These are phyloP conservation scores for Podargus strigoides DNA, from an alignment of 2,797 vertebrate genomes.

Conservation along the genomic window DNA sequence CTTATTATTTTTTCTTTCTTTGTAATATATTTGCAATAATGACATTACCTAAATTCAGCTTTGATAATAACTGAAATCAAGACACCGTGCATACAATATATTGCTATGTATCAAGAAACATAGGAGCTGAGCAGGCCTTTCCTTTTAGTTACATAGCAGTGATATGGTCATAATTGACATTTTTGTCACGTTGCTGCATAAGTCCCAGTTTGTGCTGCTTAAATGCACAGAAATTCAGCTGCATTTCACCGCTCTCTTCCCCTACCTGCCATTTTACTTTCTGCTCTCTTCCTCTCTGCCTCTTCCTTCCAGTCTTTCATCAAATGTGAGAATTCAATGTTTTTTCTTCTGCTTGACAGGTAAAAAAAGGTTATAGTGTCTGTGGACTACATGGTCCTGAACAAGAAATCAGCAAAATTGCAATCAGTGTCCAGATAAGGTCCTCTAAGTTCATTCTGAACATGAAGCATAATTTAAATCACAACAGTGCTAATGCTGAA, in stretches of 20 bases:
- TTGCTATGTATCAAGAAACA: neutral
- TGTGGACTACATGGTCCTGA: neutral
- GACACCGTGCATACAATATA: neutral
- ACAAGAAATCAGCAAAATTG: neutral
- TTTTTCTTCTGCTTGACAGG: neutral
- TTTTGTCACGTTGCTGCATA: slow-evolving; percentile 47
- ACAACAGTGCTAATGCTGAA: neutral
- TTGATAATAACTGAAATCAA: neutral
- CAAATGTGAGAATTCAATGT: neutral
- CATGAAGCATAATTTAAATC: neutral
- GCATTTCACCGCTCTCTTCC: neutral
- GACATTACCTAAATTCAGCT: neutral
- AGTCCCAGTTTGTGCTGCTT: neutral
- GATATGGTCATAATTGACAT: slow-evolving; percentile 14
- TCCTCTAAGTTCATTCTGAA: neutral
- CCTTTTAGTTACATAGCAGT: neutral
- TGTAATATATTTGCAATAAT: neutral
- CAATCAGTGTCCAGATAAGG: neutral
- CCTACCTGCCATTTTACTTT: neutral
- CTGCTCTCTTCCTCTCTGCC: neutral
- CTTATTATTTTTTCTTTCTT: neutral
- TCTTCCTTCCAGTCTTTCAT: neutral
- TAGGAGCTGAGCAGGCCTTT: neutral
- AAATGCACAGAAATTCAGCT: slow-evolving; percentile 38
- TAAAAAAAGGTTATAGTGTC: neutral